Conservation (phyloP, 2,797 vertebrate species). For the Acomys russatus region DNA sequence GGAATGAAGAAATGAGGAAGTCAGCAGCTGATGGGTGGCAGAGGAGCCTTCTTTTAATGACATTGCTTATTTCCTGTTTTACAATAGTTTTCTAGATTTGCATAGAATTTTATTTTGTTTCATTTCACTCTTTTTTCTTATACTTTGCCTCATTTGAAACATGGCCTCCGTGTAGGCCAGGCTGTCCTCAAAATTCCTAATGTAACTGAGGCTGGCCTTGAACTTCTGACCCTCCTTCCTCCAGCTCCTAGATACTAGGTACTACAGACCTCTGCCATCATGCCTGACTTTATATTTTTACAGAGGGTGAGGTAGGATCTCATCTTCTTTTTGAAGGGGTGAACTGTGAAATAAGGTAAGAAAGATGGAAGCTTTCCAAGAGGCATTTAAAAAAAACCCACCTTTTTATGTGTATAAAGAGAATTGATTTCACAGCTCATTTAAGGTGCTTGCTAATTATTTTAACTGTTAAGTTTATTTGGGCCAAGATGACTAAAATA, state of each 20-base stretch:
- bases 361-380: not conserved
- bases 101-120: not conserved
- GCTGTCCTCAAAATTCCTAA: not conserved
- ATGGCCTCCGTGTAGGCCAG: not conserved
- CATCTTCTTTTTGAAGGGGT: not conserved
- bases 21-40: not conserved
- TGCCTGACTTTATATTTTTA: not conserved
- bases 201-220: not conserved
- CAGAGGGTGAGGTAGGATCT: not conserved
- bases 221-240: not conserved
- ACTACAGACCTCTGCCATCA: not conserved
- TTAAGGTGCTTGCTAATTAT: slow-evolving; percentile 32
- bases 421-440: slow-evolving; percentile 10
- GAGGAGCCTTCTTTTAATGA: not conserved
- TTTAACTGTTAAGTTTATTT: slow-evolving; percentile 30
- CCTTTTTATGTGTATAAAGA: not conserved
- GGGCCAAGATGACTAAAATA: slow-evolving; percentile 36
- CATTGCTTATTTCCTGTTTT: not conserved
- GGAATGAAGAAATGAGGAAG: not conserved
- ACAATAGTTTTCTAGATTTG: not conserved
- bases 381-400: not conserved
- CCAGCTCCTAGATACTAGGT: not conserved
- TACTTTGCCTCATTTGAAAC: not conserved
- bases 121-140: not conserved
- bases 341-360: not conserved